Percentiles rank a stretch among this genome's conserved stretches.
Conservation (phyloP, 2,888 invertebrate species). For the Philereme transversata region DNA sequence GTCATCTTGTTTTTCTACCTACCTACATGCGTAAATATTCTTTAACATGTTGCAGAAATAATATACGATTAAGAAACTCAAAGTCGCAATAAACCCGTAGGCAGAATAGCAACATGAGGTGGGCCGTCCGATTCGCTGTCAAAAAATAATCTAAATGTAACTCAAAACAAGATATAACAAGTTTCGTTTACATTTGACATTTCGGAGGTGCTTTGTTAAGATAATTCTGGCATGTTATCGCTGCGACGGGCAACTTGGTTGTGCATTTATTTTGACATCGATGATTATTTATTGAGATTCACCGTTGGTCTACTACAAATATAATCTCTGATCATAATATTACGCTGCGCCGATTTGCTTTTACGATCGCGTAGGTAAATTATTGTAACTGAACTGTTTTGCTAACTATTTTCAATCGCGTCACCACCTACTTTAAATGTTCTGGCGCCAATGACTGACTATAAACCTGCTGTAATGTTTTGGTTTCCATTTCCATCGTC, state of each 20-base stretch:
- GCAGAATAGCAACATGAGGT: conserved; percentile 6
- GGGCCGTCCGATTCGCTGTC: conserved; percentile 18
- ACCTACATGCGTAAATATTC: not conserved
- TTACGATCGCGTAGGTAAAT: too few species aligned
- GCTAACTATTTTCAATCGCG: too few species aligned
- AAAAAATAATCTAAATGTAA: conserved; percentile 22
- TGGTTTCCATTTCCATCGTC: conserved; percentile 10
- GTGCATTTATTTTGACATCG: conserved; percentile 24
- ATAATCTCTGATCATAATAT: too few species aligned
- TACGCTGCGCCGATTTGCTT: too few species aligned
- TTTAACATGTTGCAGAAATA: conserved; percentile 2
- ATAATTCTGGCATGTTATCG: conserved; percentile 35
- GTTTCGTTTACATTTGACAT: conserved; percentile 34
- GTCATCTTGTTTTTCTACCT: not conserved
- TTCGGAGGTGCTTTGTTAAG: conserved; percentile 24
- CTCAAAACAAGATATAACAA: conserved; percentile 24
- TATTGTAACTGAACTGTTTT: too few species aligned
- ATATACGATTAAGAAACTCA: not conserved
- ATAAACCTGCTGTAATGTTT: not conserved
- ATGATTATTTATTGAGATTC: conserved; percentile 2
- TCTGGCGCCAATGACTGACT: too few species aligned
- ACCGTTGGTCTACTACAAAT: too few species aligned
- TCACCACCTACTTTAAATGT: too few species aligned
- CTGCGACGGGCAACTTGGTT: conserved; percentile 19
- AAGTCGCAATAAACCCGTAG: conserved; percentile 3